Evolutionary conservation across 1,140 invertebrate genomes (phyloP), one percentile per base, ranked within the genome.

Genomic region (Dryas iulia): DNA sequence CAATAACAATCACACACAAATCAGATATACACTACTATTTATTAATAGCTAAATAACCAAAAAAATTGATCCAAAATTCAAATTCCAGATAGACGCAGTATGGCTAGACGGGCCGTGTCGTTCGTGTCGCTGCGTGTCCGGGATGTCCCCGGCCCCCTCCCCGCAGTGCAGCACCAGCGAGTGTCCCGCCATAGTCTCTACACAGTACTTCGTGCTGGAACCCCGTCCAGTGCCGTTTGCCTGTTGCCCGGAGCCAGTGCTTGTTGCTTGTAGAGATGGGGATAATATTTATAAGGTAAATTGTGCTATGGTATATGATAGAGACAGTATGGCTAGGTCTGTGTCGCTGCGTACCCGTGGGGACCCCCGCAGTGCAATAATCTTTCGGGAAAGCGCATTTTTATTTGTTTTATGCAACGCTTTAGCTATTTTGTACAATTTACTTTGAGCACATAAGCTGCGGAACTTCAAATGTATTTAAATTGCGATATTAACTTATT

Each of bases 71-170:
- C 7, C n/a, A 47, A n/a, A 47, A 11, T 5, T 11, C 30, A 12
- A 56, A 12, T 8, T 18, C 5, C 21, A 93, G 92, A 53, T 87
- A 53, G 94, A 94, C 28, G 92, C 94, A 11, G 92, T 82, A 1
- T 96, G 95, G 95, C 73, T 92, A 68, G 95, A 96, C 77, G 95
- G 95, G 1, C 94, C 94, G 2, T 96, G 95, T 71, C 93, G 93
- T 12, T 86, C 87, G 3, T 96, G 96, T 76, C 82, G 86, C 18
- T 96, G 95, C 78, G 84, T 87, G 60, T 54, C 77, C 2, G 71
- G n/a, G n/a, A n/a, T n/a, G n/a, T n/a, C n/a, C n/a, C n/a, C n/a
- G n/a, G n/a, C 78, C 11, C 70, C 28, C 66, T 28, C 72, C 31
- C 63, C 81, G 21, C 72, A 75, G 52, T 94, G 94, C 76, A 57